Evolutionary conservation across 2,113 vertebrate genomes (phyloP).

Genomic region (Labeo rohita): DNA sequence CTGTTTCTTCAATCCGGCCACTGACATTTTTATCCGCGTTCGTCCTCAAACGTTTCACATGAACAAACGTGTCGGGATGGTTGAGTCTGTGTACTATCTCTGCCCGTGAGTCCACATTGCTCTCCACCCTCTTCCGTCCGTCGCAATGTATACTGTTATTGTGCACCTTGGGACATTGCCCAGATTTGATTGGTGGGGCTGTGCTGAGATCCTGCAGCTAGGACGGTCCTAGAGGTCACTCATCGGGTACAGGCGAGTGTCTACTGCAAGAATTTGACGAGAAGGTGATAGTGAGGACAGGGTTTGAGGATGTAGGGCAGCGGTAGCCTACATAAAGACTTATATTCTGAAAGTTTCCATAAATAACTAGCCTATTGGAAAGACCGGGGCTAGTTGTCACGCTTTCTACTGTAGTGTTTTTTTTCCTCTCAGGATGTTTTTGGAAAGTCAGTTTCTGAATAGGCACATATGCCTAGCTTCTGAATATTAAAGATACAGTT

Average conservation of each 20-base stretch:
- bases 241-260: neutral
- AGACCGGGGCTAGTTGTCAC: neutral
- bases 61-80: constrained; percentile 5
- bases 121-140: constrained; percentile 29
- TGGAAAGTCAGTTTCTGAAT: neutral
- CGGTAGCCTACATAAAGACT: neutral
- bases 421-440: neutral
- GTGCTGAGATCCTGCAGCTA: neutral
- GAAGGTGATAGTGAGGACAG: constrained; percentile 8
- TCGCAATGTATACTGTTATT: constrained; percentile 25
- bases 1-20: constrained; percentile 86
- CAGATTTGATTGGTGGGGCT: constrained; percentile 38
- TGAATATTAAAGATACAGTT: neutral
- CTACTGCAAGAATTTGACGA: neutral
- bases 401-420: neutral
- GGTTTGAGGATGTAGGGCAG: constrained; percentile 20
- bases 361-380: neutral
- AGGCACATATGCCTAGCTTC: neutral
- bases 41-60: neutral
- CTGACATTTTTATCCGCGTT: constrained; percentile 73
- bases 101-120: neutral
- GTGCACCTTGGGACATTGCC: constrained; percentile 27
- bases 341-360: neutral
- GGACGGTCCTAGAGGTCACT: constrained; percentile 1
- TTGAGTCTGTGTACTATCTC: neutral